A percentile compares a stretch with the other conserved stretches of the same genome.
These are phyloP conservation scores for Drosophila cracens DNA, from an alignment of 2,888 invertebrate species.

Conservation along the genomic window DNA sequence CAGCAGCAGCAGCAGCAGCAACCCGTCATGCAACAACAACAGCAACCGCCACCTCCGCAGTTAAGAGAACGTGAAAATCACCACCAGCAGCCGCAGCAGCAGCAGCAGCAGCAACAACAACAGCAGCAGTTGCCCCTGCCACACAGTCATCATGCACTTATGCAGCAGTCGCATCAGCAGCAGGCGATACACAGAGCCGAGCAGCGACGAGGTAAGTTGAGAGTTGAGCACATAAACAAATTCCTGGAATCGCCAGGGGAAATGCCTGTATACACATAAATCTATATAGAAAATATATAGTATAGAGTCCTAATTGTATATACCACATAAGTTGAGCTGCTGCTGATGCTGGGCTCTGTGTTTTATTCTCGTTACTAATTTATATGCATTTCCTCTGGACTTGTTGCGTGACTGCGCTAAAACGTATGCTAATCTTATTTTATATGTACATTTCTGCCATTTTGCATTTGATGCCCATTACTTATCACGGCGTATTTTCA, in stretches of 20 bases:
- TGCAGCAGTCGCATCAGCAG: constrained; percentile 78
- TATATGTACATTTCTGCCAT: constrained; percentile 2
- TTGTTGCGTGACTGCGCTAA: constrained; percentile 53
- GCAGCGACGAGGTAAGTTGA: constrained; percentile 70
- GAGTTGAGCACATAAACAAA: constrained; percentile 4
- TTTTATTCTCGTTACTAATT: not conserved
- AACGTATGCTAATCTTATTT: constrained; percentile 48
- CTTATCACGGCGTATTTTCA: constrained; percentile 42
- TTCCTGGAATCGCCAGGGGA: constrained; percentile 15
- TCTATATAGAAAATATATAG: constrained; percentile 10
- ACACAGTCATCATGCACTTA: constrained; percentile 71
- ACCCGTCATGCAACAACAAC: constrained; percentile 31
- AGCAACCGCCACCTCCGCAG: constrained; percentile 52
- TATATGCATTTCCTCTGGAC: constrained; percentile 35
- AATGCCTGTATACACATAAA: constrained; percentile 40
- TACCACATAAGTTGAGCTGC: constrained; percentile 29
- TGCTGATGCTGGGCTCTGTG: constrained; percentile 12
- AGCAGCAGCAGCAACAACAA: constrained; percentile 33
- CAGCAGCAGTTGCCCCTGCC: constrained; percentile 57
- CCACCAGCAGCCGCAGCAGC: constrained; percentile 28
- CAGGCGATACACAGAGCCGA: constrained; percentile 75
- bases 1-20: constrained; percentile 20
- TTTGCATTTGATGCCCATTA: constrained; percentile 26
- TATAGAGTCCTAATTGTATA: constrained; percentile 43
- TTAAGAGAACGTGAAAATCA: constrained; percentile 58